Conservation (phyloP, 2,797 vertebrate species). For the Epinephelus malabaricus region DNA sequence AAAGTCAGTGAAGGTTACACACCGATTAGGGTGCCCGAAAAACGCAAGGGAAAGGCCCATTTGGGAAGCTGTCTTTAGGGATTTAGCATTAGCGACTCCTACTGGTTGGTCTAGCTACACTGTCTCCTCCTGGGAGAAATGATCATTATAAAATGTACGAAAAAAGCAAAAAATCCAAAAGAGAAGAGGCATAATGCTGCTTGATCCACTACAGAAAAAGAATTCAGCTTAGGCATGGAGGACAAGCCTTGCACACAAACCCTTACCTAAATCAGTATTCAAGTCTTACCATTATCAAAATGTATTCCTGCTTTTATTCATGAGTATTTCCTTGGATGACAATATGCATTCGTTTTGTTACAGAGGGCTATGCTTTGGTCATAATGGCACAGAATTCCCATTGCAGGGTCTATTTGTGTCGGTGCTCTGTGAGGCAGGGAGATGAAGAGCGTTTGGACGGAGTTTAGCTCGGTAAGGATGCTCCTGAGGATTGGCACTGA, state of each 20-base stretch:
- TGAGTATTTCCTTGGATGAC: conserved; percentile 56
- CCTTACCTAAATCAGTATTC: conserved; percentile 38
- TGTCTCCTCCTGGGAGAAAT: neutral
- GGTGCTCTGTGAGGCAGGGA: conserved; percentile 40
- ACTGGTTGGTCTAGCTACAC: conserved; percentile 13
- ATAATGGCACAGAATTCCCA: conserved; percentile 64
- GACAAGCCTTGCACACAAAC: neutral
- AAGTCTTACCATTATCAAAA: conserved; percentile 19
- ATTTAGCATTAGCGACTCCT: conserved; percentile 28
- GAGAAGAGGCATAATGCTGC: neutral
- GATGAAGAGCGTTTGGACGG: conserved; percentile 63
- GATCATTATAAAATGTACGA: neutral
- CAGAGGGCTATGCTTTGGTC: conserved; percentile 33
- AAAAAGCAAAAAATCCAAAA: neutral
- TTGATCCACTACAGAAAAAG: neutral
- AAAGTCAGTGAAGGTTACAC: conserved; percentile 20
- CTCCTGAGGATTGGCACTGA: conserved; percentile 72
- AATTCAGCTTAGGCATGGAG: neutral
- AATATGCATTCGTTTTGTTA: conserved; percentile 51
- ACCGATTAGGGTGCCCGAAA: neutral
- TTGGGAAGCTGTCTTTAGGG: conserved; percentile 18
- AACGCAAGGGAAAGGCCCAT: conserved; percentile 9
- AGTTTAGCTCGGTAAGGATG: conserved; percentile 61
- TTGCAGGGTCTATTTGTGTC: conserved; percentile 66
- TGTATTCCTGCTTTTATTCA: conserved; percentile 39